Percentiles rank a stretch among this genome's conserved stretches.
phyloP scores from a whole-genome alignment of 2,797 vertebrate species.

The Rhinogobio ventralis region DNA sequence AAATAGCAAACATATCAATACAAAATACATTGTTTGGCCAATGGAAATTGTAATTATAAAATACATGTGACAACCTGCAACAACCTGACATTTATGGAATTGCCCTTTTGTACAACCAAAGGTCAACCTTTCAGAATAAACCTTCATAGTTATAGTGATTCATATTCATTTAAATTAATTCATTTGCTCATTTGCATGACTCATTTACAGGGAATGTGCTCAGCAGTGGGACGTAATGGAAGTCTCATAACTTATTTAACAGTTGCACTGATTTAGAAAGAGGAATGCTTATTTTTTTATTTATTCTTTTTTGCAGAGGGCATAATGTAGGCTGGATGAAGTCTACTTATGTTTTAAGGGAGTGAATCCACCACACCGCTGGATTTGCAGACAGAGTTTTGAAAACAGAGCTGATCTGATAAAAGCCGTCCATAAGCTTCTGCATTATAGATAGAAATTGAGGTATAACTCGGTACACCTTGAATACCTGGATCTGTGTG shows the following conservation, averaged over 20 bases:
- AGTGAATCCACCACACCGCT: background rate
- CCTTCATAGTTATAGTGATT: constrained; percentile 7
- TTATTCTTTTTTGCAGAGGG: constrained; percentile 9
- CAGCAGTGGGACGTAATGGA: constrained; percentile 4
- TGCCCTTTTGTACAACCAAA: background rate
- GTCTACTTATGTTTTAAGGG: background rate
- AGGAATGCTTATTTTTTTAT: background rate
- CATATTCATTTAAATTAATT: background rate
- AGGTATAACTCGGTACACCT: background rate
- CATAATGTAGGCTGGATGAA: constrained; percentile 17
- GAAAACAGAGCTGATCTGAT: background rate
- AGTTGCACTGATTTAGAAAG: constrained; percentile 18
- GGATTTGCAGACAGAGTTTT: constrained; percentile 10
- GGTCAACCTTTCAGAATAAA: constrained; percentile 5
- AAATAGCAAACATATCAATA: background rate
- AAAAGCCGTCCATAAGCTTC: constrained; percentile 10
- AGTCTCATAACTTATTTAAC: constrained; percentile 34
- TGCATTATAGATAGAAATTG: constrained; percentile 23
- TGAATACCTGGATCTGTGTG: constrained; percentile 40
- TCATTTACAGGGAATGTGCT: constrained; percentile 13
- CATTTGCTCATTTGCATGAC: background rate
- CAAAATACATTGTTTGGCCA: background rate
- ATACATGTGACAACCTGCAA: background rate
- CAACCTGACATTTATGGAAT: background rate
- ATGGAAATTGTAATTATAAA: background rate